Base-by-base conservation (phyloP, 1,140 invertebrate species). In the Lordiphosa stackelbergi region DNA sequence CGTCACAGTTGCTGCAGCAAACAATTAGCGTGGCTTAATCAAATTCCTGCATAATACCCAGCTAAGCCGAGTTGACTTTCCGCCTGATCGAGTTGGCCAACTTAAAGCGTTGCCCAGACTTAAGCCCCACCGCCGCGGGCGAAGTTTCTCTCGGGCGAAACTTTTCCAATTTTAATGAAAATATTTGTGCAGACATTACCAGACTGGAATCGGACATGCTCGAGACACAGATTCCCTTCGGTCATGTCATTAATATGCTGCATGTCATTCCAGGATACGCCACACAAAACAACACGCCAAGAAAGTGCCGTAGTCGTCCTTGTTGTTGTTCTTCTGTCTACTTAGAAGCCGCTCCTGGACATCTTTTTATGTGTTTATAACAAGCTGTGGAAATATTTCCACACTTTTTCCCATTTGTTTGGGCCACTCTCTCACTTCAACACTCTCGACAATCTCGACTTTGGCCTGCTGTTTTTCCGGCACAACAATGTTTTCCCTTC, bases 1-100 rank as follows among this genome's bases (percentile, higher is more conserved):
- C 22, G 53, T 68, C 54, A 69, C 66, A 60, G 42, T 61, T 61
- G 49, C 49, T 54, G 43, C 36, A 48, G 49, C 60, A 73, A 79
- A 79, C 69, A 69, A 79, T 79, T 78, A 79, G 60, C 74, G 53
- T 59, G 56, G 42, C 74, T 61, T 73, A 73, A 78, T 78, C 74
- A 79, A 69, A 69, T 78, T 79, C 16, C 63, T 52, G 53, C 45
- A 54, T 61, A 58, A 60, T 64, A 52, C 45, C 35, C 10, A 37
- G 28, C 53, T 24, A 37, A 38, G 53, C 41, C 5, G 3, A 37
- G 43, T 22, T 34, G 11, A 46, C 31, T 62, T 9, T 37, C 36
- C 24, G 36, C 49, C 43, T 46, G 34, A 52, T 52, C 19, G 60
- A 66, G 52, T 75, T 59, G 38, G 9, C n/a, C 13, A 57, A 73